Evolutionary conservation across 2,888 invertebrate genomes (phyloP), one percentile per base, ranked within the genome.

Genomic region (Caenorhabditis doughertyi): DNA sequence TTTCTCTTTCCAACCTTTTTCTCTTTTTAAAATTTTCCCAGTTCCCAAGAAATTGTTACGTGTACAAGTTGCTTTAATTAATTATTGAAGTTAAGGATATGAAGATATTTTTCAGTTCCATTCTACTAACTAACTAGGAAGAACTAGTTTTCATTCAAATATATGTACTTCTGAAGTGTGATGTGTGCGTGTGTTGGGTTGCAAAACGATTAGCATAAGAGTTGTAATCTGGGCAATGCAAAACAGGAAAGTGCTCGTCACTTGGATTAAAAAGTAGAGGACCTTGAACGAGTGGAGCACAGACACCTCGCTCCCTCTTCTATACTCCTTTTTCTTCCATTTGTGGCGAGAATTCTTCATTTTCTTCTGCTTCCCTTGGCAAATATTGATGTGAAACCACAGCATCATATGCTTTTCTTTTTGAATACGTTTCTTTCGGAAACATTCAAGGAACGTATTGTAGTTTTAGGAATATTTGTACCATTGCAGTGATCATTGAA

Each of bases 31-130:
- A 8, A 47, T 39, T 39, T 56, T 47, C 65, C 65, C 76, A 23
- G 65, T 68, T 77, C 62, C 77, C 68, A 58, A 53, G 60, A 68
- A 32, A 18, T 51, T 62, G 23, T 23, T 68, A 68, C 62, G 62
- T 77, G 68, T 77, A 68, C 35, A 47, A 29, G 68, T 60, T 62
- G 76, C 67, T 76, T 76, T 76, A 77, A 51, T 47, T n/a, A 27
- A 44, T 42, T 56, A 53, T 68, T 39, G 18, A 53, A 7, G 21
- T 9, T 9, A 16, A 64, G n/a, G 44, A 39, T 64, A 62, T 65
- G 56, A 74, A 74, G 16, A 42, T n/a, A 56, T 27, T 44, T 51
- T 47, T 60, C 21, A 35, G 13, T 8, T 21, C 8, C 39, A 9
- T n/a, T 4, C 27, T 11, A n/a, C 21, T 16, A 55, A 44, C 23